phyloP scores from a whole-genome alignment of 2,888 invertebrate species.

The Tipula unca region DNA sequence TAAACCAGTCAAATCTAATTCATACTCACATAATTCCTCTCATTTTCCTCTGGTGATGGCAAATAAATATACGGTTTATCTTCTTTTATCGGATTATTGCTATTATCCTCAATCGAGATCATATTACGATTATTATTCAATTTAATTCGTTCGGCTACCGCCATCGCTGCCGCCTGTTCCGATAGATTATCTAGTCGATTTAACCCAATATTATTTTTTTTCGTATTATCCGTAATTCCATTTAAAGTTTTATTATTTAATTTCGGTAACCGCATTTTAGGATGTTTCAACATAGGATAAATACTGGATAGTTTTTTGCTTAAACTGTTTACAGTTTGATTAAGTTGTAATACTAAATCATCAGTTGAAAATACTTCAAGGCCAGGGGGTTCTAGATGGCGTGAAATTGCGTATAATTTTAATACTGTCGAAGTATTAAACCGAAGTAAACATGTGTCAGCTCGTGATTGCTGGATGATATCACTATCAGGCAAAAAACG shows the following conservation, averaged over 20 bases:
- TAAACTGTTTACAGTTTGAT: slow-evolving; percentile 38
- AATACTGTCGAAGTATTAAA: slow-evolving; percentile 60
- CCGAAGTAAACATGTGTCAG: slow-evolving; percentile 58
- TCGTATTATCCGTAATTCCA: not conserved
- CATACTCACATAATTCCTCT: slow-evolving; percentile 8
- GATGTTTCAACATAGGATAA: slow-evolving; percentile 32
- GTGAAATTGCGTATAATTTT: slow-evolving; percentile 52
- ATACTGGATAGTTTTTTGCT: not conserved
- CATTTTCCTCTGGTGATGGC: not conserved
- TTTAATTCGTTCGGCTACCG: not conserved
- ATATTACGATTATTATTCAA: slow-evolving; percentile 15
- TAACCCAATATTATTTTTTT: slow-evolving; percentile 3
- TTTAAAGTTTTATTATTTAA: slow-evolving; percentile 22
- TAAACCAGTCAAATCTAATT: not conserved
- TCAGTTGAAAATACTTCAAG: slow-evolving; percentile 60
- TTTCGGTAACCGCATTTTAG: slow-evolving; percentile 35
- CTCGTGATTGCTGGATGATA: slow-evolving; percentile 40
- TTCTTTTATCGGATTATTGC: not conserved
- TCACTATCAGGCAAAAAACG: slow-evolving; percentile 42
- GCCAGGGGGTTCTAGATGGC: slow-evolving; percentile 62
- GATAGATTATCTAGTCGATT: not conserved
- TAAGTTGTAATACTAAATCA: slow-evolving; percentile 38
- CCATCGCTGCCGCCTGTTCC: not conserved
- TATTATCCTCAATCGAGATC: slow-evolving; percentile 17
- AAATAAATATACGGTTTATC: slow-evolving; percentile 18